A percentile compares a stretch with the other conserved stretches of the same genome.
phyloP scores from a whole-genome alignment of 2,113 vertebrate species.

The Heterotilapia buettikoferi region DNA sequence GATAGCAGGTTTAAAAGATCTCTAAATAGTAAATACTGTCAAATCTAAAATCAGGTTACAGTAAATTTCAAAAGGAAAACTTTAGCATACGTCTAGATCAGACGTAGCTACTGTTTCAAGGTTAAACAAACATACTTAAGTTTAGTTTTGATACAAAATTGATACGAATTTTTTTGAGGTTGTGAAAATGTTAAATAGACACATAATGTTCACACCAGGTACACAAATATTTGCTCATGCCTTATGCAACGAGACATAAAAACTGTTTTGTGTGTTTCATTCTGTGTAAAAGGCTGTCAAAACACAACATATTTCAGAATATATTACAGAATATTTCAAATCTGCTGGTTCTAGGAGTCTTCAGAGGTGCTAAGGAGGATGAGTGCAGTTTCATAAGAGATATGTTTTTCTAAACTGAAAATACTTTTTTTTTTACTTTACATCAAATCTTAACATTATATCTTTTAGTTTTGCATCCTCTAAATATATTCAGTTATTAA shows the following conservation, averaged over 20 bases:
- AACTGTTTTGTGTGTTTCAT: not conserved
- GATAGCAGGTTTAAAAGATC: not conserved
- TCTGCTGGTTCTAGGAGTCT: not conserved
- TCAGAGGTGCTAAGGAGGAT: not conserved
- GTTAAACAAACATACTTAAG: not conserved
- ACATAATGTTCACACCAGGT: not conserved
- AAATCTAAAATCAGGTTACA: not conserved
- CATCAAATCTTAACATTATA: not conserved
- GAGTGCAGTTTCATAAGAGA: not conserved
- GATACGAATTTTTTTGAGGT: not conserved
- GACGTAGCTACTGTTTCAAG: fast-evolving
- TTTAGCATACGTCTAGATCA: fast-evolving
- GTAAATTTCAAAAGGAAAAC: not conserved
- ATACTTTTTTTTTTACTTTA: not conserved
- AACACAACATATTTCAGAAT: fast-evolving
- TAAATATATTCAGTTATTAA: not conserved
- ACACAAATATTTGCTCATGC: fast-evolving
- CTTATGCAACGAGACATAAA: not conserved
- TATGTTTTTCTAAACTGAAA: fast-evolving
- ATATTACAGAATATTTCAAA: not conserved
- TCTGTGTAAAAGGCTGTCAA: not conserved
- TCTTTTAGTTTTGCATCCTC: not conserved
- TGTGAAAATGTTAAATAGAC: not conserved
- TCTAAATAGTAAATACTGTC: not conserved
- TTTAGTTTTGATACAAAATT: not conserved